phyloP scores from a whole-genome alignment of 1,140 invertebrate species.

The Homarus americanus region DNA sequence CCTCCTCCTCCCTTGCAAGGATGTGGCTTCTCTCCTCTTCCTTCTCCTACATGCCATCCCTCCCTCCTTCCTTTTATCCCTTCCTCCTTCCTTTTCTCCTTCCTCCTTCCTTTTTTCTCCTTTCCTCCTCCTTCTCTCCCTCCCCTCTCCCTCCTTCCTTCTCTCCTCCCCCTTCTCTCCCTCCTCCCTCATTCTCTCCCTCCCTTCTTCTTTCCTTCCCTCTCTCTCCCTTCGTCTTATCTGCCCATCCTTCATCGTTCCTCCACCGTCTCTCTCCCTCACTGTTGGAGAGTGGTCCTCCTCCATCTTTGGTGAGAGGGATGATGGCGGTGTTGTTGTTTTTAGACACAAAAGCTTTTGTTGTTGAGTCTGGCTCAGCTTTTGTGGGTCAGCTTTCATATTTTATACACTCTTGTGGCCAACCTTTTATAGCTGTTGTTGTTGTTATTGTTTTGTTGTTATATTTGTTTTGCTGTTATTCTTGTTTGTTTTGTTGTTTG shows the following conservation, averaged over 20 bases:
- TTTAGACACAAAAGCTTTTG: too few species aligned
- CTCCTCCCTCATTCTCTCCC: neutral
- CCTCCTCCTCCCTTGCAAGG: neutral
- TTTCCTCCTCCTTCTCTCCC: neutral
- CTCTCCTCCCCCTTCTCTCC: neutral
- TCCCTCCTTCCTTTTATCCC: neutral
- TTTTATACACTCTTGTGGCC: too few species aligned
- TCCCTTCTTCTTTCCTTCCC: neutral
- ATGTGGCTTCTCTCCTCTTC: neutral
- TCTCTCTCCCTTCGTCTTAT: neutral
- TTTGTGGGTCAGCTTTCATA: too few species aligned
- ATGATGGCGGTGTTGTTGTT: too few species aligned
- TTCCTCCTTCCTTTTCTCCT: neutral
- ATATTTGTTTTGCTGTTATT: too few species aligned
- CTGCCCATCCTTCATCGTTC: neutral
- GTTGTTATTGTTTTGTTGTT: too few species aligned
- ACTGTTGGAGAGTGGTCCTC: neutral
- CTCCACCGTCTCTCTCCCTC: neutral
- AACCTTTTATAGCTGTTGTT: too few species aligned
- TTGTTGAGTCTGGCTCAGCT: too few species aligned
- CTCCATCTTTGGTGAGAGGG: too few species aligned
- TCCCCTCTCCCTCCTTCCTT: too few species aligned
- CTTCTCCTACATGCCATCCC: neutral
- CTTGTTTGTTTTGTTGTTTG: too few species aligned
- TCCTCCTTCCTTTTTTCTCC: neutral